Conservation (phyloP, 92 coral and sea anemone species). For the Hydrozoanthus gracilis region DNA sequence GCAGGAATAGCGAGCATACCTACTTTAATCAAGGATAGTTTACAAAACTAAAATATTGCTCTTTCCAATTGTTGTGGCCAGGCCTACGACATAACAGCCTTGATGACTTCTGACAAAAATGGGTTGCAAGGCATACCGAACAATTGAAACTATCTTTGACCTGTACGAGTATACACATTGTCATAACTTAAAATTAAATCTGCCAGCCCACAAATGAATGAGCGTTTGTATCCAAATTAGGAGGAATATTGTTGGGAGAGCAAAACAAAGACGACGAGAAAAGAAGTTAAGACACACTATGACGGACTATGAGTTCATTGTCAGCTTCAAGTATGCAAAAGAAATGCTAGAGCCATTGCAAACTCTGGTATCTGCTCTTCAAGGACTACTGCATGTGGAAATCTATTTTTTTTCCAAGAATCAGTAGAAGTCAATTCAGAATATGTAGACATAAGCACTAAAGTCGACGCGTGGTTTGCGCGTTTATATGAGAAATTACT, state of each 20-base stretch:
- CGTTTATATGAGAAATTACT: not conserved
- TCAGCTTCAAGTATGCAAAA: constrained; percentile 33
- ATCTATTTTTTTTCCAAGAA: constrained; percentile 33
- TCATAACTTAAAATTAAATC: not conserved
- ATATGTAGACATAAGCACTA: constrained; percentile 7
- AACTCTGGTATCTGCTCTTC: constrained; percentile 23
- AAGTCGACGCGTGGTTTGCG: not conserved
- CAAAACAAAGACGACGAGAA: not conserved
- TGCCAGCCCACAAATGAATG: not conserved
- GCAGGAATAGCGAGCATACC: constrained; percentile 26
- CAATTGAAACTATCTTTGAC: not conserved
- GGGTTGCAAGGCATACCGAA: not conserved
- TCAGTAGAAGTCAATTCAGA: constrained; percentile 17
- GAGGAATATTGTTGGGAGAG: constrained; percentile 4
- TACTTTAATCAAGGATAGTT: constrained; percentile 28
- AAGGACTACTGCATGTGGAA: constrained; percentile 36
- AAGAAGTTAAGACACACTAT: not conserved
- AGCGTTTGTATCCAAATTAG: not conserved
- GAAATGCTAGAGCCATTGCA: constrained; percentile 44
- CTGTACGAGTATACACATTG: not conserved
- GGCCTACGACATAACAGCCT: constrained; percentile 34
- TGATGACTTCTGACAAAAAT: not conserved
- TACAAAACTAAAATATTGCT: constrained; percentile 28
- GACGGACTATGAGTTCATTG: constrained; percentile 18
- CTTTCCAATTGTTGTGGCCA: constrained; percentile 42